Percentiles rank a stretch among this genome's conserved stretches.
Conservation (phyloP, 2,797 vertebrate genomes). For the Tokudaia muenninki region DNA sequence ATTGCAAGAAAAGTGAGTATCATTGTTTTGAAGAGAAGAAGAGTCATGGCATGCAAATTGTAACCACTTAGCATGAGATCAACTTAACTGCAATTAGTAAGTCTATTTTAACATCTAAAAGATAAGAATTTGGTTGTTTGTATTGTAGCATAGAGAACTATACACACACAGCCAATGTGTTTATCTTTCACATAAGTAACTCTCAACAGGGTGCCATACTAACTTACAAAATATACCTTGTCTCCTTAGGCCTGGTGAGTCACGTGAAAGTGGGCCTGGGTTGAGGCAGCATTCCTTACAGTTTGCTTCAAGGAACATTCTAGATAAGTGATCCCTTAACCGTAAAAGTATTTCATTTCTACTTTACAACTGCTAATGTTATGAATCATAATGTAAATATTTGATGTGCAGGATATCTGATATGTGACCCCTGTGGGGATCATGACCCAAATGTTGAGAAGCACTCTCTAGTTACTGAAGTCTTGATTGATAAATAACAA, state of each 20-base stretch:
- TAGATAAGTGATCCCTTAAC: not conserved
- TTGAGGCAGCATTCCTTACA: not conserved
- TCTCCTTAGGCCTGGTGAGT: not conserved
- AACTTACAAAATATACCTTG: not conserved
- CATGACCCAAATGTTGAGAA: not conserved
- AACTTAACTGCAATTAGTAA: constrained; percentile 14
- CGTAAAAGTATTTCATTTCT: not conserved
- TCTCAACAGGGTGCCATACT: not conserved
- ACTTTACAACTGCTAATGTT: not conserved
- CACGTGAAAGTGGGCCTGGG: not conserved
- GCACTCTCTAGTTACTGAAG: not conserved
- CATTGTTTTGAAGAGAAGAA: constrained; percentile 32
- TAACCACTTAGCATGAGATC: not conserved
- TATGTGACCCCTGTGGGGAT: not conserved
- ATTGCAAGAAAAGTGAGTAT: not conserved
- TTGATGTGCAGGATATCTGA: not conserved
- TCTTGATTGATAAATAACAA: not conserved
- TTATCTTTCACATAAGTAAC: not conserved
- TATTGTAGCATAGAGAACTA: not conserved
- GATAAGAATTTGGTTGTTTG: not conserved
- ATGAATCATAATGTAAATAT: not conserved
- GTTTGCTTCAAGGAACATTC: not conserved
- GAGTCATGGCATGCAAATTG: not conserved
- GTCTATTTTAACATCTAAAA: not conserved
- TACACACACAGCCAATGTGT: not conserved